These are phyloP conservation scores for Upupa epops DNA, from an alignment of 2,113 vertebrate species.

Conservation along the genomic window DNA sequence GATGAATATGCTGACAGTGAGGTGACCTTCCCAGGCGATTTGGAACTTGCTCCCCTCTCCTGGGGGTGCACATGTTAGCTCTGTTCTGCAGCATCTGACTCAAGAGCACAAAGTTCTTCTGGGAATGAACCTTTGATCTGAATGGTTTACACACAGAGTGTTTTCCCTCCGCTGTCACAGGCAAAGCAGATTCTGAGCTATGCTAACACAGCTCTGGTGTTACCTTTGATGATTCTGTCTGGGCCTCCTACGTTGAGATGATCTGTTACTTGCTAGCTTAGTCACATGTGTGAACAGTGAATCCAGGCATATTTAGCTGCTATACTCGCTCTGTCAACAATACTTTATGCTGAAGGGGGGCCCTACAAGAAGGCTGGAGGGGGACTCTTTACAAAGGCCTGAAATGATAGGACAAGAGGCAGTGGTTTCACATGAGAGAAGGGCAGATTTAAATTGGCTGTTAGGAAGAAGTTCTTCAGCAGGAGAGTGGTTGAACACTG, in stretches of 20 bases:
- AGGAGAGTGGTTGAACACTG: too few relatives aligned
- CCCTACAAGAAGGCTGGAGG: too few relatives aligned
- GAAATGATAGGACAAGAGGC: too few relatives aligned
- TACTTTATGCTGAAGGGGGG: neutral
- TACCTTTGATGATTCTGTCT: neutral
- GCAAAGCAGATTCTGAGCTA: neutral
- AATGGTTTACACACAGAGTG: neutral
- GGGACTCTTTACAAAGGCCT: too few relatives aligned
- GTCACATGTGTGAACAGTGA: neutral
- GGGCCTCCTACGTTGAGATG: neutral
- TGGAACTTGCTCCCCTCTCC: neutral
- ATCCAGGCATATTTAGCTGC: neutral
- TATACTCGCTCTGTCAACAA: neutral
- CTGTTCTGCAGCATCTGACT: neutral
- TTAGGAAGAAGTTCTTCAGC: too few relatives aligned
- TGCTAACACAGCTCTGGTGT: neutral
- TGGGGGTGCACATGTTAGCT: neutral
- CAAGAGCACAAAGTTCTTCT: slow-evolving; percentile 8
- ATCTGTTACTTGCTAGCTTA: neutral
- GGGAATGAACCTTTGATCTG: neutral
- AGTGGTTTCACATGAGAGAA: too few relatives aligned
- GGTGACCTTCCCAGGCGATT: neutral
- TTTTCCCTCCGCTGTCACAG: neutral
- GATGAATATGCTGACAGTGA: neutral
- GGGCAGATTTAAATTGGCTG: too few relatives aligned